These are phyloP conservation scores for Cheilinus undulatus DNA, from an alignment of 2,113 vertebrate genomes.

Conservation along the genomic window DNA sequence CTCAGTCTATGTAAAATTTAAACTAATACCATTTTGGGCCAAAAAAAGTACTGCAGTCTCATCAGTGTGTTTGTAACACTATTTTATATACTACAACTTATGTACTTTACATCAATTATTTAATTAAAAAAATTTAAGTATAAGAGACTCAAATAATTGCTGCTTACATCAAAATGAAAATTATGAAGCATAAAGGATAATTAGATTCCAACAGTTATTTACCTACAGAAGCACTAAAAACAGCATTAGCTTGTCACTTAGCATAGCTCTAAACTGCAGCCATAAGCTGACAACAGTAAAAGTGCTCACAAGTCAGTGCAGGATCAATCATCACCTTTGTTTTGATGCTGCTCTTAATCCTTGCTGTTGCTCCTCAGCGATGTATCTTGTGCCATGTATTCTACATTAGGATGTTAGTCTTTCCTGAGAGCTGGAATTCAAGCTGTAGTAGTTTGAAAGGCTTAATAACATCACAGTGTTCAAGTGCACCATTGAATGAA, in stretches of 20 bases:
- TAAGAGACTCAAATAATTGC: slow-evolving; percentile 3
- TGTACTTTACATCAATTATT: too few relatives aligned
- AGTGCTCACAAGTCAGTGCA: slow-evolving; percentile 9
- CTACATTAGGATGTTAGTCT: slow-evolving; percentile 74
- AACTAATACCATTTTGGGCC: too few relatives aligned
- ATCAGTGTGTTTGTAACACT: too few relatives aligned
- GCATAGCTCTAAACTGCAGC: slow-evolving; percentile 16
- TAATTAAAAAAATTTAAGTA: background rate
- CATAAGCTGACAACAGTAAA: background rate
- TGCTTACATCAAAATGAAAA: background rate
- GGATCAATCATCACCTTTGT: slow-evolving; percentile 65
- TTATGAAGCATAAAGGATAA: background rate
- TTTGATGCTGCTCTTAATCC: slow-evolving; percentile 60
- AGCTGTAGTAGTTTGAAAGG: slow-evolving; percentile 81
- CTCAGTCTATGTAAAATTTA: too few relatives aligned
- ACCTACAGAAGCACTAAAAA: background rate
- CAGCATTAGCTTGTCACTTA: slow-evolving; percentile 23
- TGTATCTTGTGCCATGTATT: slow-evolving; percentile 77
- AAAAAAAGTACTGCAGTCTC: too few relatives aligned
- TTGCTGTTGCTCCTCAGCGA: slow-evolving; percentile 57
- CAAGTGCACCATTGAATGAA: slow-evolving; percentile 86
- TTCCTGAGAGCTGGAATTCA: slow-evolving; percentile 81
- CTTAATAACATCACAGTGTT: slow-evolving; percentile 81
- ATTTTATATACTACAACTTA: too few relatives aligned
- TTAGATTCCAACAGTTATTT: background rate